These are phyloP conservation scores for Chrosomus eos DNA, from an alignment of 2,797 vertebrate species.

Conservation along the genomic window DNA sequence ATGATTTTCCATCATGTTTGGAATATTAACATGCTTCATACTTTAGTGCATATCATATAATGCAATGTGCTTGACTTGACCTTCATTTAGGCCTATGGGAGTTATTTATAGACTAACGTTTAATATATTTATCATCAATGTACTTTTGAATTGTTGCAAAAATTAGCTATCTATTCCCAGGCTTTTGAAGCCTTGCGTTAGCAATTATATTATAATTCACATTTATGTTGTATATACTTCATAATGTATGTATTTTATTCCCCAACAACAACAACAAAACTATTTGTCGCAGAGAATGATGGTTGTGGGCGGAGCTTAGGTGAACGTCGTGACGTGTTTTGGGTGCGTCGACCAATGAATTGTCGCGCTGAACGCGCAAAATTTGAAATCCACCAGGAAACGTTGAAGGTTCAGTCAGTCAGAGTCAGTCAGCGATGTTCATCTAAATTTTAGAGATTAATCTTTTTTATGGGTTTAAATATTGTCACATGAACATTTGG, in stretches of 20 bases:
- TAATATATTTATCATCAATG: too few relatives aligned
- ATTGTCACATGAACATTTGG: constrained; percentile 23
- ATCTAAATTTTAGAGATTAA: neutral
- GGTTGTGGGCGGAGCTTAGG: neutral
- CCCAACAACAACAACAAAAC: neutral
- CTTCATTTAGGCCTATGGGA: too few relatives aligned
- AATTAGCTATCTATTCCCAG: neutral
- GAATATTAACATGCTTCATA: too few relatives aligned
- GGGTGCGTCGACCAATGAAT: constrained; percentile 35
- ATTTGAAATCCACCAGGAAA: constrained; percentile 82
- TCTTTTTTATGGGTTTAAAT: neutral
- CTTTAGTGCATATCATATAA: too few relatives aligned
- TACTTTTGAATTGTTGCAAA: neutral
- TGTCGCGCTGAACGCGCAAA: constrained; percentile 71
- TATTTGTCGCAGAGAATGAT: neutral
- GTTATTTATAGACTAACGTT: too few relatives aligned
- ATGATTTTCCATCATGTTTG: neutral
- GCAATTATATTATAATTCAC: neutral
- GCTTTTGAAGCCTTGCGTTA: neutral
- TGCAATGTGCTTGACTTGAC: too few relatives aligned
- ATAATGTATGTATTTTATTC: too few relatives aligned
- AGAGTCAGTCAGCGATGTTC: constrained; percentile 29
- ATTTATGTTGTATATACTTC: neutral
- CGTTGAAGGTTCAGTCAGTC: constrained; percentile 15
- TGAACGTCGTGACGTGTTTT: neutral